A percentile compares a stretch with the other conserved stretches of the same genome.
Conservation (phyloP, 2,113 vertebrate species). For the Sapajus apella region DNA sequence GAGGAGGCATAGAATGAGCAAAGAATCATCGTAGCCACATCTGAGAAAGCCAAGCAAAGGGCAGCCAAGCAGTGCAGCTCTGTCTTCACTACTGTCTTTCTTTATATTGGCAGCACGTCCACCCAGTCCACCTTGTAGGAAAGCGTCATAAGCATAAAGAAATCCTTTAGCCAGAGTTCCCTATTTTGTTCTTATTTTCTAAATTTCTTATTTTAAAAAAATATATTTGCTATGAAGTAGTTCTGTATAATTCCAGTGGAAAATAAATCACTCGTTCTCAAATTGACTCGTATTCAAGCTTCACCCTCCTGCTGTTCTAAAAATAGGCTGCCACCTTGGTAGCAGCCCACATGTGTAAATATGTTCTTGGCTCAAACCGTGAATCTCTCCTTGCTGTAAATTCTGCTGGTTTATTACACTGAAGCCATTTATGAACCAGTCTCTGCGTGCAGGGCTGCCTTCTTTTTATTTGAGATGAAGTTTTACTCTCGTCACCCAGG, state of each 20-base stretch:
- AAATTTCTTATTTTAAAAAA: neutral
- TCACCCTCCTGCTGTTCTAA: neutral
- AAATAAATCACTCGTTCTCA: neutral
- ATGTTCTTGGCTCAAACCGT: neutral
- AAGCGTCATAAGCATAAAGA: neutral
- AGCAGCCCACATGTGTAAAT: neutral
- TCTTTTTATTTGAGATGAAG: too few relatives aligned
- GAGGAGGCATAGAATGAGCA: neutral
- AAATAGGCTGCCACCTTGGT: neutral
- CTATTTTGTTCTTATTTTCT: neutral
- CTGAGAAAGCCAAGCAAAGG: neutral
- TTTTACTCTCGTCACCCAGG: too few relatives aligned
- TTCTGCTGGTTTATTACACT: neutral
- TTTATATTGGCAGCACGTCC: rapidly evolving
- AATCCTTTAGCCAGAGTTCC: neutral
- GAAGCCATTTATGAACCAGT: neutral
- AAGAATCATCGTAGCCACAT: rapidly evolving
- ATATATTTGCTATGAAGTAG: neutral
- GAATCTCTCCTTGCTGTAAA: neutral
- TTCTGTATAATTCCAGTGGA: neutral
- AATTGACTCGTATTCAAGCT: neutral
- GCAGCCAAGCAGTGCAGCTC: neutral
- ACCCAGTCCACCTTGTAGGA: neutral
- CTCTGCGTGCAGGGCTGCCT: neutral
- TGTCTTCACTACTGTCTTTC: rapidly evolving